Evolutionary conservation across 2,113 vertebrate species (phyloP), one percentile per base, ranked within the genome.

Genomic region (Cryptoleucopteryx plumbea): DNA sequence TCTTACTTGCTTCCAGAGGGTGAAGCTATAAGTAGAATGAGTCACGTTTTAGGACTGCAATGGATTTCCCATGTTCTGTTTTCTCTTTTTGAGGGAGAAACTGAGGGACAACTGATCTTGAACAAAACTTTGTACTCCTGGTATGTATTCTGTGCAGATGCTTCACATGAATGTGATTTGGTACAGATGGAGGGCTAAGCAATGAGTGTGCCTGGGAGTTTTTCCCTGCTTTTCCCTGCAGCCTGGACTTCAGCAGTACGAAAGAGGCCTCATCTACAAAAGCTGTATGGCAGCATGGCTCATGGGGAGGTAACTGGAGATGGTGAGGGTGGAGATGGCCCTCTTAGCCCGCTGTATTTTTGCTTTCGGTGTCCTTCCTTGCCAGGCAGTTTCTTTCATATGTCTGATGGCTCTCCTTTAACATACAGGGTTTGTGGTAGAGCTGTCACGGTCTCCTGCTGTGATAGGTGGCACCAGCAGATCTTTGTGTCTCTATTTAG

Each of bases 1-100:
- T 71, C 21, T 26, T 36, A 42, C 38, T 34, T 27, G 9, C 19
- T 14, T 77, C 16, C 27, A 6, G 13, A 48, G 13, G 9, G 19
- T 9, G 31, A 65, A 53, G 55, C 38, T 87, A 0, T 36, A 16
- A 20, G 63, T 29, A 78, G n/a, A 43, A 29, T 13, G 55, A 53
- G 23, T 52, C 0, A 0, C 6, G 0, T 31, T 85, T 36, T 45
- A 45, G 27, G 42, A 27, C 61, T 59, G 34, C 10, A 14, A 0
- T 25, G 7, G 9, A 29, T 78, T 82, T 85, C n/a, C 34, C 2
- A 3, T 36, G 7, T 48, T 91, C 18, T 32, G 2, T 29, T 70
- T 43, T 87, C 10, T 47, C 34, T 94, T 36, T 77, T 52, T 83
- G 22, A 32, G 7, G n/a, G 65, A 61, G 29, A 66, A 84, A 53